Base-by-base conservation (phyloP, 2,888 invertebrate genomes). In the Drosophila tanythrix region DNA sequence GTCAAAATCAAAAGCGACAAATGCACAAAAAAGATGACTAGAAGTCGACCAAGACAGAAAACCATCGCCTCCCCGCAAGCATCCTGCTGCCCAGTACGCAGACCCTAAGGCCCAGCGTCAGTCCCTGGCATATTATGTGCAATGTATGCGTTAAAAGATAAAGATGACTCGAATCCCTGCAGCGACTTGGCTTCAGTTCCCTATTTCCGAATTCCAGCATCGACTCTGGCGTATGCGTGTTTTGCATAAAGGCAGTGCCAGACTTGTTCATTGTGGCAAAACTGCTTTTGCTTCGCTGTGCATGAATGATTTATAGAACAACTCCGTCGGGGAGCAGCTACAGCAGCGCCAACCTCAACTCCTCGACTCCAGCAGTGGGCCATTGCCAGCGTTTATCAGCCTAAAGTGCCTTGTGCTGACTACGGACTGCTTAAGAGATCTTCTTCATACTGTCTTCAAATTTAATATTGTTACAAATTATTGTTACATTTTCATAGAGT, bases 261-360 rank as follows among this genome's bases (percentile, higher is more conserved):
- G 67, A 58, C 65, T 74, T 64, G 66, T 70, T 74, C 82, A 74
- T 70, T 79, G 81, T 82, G 82, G 80, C 68, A 56, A 68, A 79
- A 76, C 76, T 81, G 74, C 83, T 76, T 76, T 73, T 64, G 84
- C 89, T 79, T 62, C 72, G 56, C 84, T 76, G 81, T 72, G 83
- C 89, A 90, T 87, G 86, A 86, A 87, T 90, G 87, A 87, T 87
- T 90, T 87, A 87, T 86, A 68, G 79, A 79, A 59, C 87, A 73
- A 61, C 69, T 73, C 68, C 68, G 70, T 40, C 67, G 59, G 50
- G 72, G 65, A n/a, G 52, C 13, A 31, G 29, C 7, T 1, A n/a
- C 52, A 4, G n/a, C 8, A 18, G 18, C 48, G 7, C 8, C 52
- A 64, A 52, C 67, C 78, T 25, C 52, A 63, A 15, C 62, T 15